These are phyloP conservation scores for Rhea pennata DNA, from an alignment of 2,113 vertebrate genomes.

Conservation along the genomic window DNA sequence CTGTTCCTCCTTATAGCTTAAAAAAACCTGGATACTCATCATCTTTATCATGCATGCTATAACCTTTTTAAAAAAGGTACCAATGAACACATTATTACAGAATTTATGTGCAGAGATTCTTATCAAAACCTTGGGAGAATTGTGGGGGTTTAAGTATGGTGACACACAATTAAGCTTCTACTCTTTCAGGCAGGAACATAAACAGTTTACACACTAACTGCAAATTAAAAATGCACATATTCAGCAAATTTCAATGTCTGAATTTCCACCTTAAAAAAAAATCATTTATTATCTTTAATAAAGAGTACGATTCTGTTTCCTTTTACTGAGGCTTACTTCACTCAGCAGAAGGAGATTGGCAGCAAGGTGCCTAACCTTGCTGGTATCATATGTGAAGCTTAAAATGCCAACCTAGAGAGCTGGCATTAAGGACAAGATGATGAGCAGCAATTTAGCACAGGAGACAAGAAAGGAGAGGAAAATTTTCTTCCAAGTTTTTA, in stretches of 20 bases:
- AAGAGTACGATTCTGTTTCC: not conserved
- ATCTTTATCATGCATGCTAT: not conserved
- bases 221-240: not conserved
- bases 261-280: not conserved
- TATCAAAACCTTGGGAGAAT: not conserved
- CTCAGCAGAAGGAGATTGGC: slow-evolving; percentile 2
- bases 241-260: not conserved
- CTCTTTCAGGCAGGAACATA: not conserved
- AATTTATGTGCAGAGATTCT: not conserved
- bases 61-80: not conserved
- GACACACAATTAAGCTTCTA: not conserved
- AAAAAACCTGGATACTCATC: not conserved
- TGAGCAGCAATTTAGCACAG: slow-evolving; percentile 1
- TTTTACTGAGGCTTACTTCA: not conserved
- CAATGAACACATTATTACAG: not conserved
- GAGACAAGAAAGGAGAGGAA: not conserved
- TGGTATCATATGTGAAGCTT: slow-evolving; percentile 10
- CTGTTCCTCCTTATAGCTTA: not conserved
- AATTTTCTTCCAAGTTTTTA: not conserved
- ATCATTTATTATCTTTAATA: not conserved
- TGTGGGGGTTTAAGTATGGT: not conserved
- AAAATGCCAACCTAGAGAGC: not conserved
- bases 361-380: not conserved
- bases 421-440: slow-evolving; percentile 18
- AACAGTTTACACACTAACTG: not conserved